Conservation (phyloP, 2,888 invertebrate species). For the Caenorhabditis sp. region DNA sequence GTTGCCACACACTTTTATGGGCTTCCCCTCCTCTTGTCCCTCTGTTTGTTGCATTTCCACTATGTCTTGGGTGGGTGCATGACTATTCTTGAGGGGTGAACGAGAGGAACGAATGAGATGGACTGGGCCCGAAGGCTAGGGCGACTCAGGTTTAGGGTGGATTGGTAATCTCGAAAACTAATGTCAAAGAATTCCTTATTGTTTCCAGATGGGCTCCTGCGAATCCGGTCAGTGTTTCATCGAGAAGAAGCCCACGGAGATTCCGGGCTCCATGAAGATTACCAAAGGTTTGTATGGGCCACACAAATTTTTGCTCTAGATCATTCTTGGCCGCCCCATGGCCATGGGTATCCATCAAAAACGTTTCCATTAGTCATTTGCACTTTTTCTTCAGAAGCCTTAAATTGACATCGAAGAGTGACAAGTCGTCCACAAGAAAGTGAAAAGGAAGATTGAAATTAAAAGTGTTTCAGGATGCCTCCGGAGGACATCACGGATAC, state of each 20-base stretch:
- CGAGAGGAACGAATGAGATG: no score
- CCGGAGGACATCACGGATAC: conserved; percentile 77
- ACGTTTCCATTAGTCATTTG: no score
- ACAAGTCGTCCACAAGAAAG: no score
- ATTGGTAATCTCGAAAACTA: no score
- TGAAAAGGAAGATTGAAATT: neutral
- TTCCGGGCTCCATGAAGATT: conserved; percentile 74
- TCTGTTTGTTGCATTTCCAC: no score
- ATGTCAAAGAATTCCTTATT: neutral
- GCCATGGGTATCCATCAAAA: no score
- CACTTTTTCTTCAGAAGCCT: no score
- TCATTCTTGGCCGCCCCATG: neutral
- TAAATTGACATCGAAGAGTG: no score
- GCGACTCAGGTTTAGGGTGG: no score
- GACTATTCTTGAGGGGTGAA: no score
- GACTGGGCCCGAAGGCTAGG: no score
- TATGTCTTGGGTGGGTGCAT: no score
- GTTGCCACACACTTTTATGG: conserved; percentile 18
- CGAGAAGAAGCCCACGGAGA: conserved; percentile 81
- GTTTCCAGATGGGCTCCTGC: conserved; percentile 80
- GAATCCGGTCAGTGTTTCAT: conserved; percentile 81
- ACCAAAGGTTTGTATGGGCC: conserved; percentile 67
- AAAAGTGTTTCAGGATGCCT: conserved; percentile 75
- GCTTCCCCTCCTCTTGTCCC: neutral
- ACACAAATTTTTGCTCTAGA: neutral